Evolutionary conservation across 2,888 invertebrate species (phyloP), one percentile per base, ranked within the genome.

Genomic region (Folsomia candida): DNA sequence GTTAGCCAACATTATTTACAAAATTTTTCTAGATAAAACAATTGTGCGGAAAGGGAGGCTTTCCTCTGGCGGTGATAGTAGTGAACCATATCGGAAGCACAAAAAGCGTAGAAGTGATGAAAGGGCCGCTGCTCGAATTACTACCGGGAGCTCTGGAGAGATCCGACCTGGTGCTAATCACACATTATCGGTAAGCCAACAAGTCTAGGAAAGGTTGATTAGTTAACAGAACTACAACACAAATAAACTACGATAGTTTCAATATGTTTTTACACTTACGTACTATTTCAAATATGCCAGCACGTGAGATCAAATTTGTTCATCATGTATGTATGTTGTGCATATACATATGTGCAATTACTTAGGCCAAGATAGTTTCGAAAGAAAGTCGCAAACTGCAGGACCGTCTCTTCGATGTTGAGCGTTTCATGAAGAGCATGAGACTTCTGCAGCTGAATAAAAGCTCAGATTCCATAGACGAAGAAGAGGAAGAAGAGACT

Each of bases 371-470:
- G 24, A 20, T 20, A n/a, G 62, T 27, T 27, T n/a, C 63, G 22
- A 64, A 47, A 64, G 63, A 37, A 37, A 51, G 51, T 51, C 47
- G 63, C 22, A 64, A 64, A 57, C 87, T 88, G 74, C 87, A 88
- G 81, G 87, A 89, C 75, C 88, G 92, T 79, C 89, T 90, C 81
- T 88, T 89, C 84, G 89, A 89, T 81, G 92, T 90, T 60, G 89
- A 92, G 79, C 91, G 92, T 81, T 92, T 93, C 84, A 86, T 89
- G 83, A 92, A 92, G 84, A 93, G 92, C 82, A 87, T 93, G 84
- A 91, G 91, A 83, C 90, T 93, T 90, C 84, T 93, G 80, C 91
- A 91, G 81, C 88, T 90, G 1, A 92, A 92, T 82, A 89, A 89
- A 62, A 87, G 89, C 73, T 84, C 87, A 77, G 85, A 37, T n/a